A percentile compares a stretch with the other conserved stretches of the same genome.
Conservation (phyloP, 2,797 vertebrate genomes). For the Hemibagrus guttatus region DNA sequence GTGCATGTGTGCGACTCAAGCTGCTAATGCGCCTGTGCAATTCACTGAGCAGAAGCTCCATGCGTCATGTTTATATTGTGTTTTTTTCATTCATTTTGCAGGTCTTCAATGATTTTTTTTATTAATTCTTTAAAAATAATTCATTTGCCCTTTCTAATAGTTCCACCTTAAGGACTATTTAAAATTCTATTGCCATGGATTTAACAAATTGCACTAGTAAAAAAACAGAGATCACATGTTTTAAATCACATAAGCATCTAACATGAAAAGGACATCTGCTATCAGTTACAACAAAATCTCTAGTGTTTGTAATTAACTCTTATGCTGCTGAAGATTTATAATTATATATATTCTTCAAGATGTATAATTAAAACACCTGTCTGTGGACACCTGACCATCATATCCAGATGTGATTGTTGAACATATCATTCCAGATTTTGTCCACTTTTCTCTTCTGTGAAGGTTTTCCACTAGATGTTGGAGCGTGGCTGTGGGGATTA, state of each 20-base stretch:
- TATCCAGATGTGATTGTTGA: neutral
- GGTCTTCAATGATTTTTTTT: neutral
- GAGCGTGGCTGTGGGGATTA: no score
- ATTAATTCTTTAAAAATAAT: neutral
- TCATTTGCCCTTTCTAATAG: neutral
- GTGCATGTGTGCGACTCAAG: neutral
- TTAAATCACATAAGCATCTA: neutral
- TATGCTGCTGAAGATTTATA: neutral
- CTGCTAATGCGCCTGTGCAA: constrained; percentile 26
- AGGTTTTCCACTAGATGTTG: neutral
- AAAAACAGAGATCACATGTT: neutral
- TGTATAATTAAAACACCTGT: neutral
- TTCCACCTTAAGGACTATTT: neutral
- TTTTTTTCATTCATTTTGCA: neutral
- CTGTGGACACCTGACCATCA: neutral
- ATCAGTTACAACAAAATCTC: neutral
- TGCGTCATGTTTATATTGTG: constrained; percentile 19
- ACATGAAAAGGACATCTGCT: neutral
- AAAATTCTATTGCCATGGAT: neutral
- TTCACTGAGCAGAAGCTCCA: neutral
- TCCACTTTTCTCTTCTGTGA: neutral
- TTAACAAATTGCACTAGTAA: neutral
- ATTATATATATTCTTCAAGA: neutral
- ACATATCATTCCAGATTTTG: neutral
- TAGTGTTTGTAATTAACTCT: neutral